A percentile compares a stretch with the other conserved stretches of the same genome.
These are phyloP conservation scores for Mormyrops attenuatus DNA, from an alignment of 2,797 vertebrate genomes.

Conservation along the genomic window DNA sequence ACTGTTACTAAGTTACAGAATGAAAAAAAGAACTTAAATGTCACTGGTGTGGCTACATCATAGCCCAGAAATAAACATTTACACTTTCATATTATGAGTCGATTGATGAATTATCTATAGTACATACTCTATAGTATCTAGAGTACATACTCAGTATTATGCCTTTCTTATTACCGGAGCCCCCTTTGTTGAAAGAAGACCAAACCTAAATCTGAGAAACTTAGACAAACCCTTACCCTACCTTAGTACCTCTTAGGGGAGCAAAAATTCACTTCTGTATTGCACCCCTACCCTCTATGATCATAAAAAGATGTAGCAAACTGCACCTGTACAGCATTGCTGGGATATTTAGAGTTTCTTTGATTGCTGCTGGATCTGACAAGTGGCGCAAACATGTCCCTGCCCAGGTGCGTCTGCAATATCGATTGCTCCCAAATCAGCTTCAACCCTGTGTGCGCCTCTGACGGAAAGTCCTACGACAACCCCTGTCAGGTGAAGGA, in stretches of 20 bases:
- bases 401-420: slow-evolving; percentile 95
- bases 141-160: background rate
- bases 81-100: background rate
- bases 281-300: background rate
- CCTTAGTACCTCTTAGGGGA: background rate
- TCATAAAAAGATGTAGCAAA: background rate
- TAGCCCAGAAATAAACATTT: background rate
- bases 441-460: slow-evolving; percentile 98
- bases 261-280: background rate
- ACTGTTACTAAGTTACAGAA: background rate
- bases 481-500: slow-evolving; percentile 99
- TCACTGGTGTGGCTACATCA: background rate
- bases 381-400: background rate
- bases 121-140: background rate
- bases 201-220: background rate
- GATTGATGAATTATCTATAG: background rate
- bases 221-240: background rate
- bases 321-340: background rate
- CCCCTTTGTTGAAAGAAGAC: background rate
- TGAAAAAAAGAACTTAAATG: background rate
- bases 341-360: background rate
- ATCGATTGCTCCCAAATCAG: slow-evolving; percentile 98
- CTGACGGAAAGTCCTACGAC: slow-evolving; percentile 96
- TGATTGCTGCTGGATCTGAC: background rate
- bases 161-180: background rate